A percentile compares a stretch with the other conserved stretches of the same genome.
Conservation (phyloP, 2,888 invertebrate species). For the Conchocele bisecta region DNA sequence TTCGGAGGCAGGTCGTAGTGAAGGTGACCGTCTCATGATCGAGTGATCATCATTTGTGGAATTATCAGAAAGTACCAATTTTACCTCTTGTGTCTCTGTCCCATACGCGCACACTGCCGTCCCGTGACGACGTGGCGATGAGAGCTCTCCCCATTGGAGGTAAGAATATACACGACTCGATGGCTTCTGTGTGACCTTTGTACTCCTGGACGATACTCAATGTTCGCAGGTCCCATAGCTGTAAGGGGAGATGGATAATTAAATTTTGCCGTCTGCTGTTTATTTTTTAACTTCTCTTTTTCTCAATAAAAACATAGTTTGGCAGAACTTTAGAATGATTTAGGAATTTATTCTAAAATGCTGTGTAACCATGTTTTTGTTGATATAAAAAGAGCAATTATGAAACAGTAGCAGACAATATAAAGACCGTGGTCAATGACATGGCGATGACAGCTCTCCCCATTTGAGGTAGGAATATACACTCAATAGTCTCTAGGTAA, state of each 20-base stretch:
- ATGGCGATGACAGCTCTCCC: no score
- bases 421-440: no score
- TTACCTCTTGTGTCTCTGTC: constrained; percentile 80
- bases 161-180: constrained; percentile 76
- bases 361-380: no score
- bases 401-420: no score
- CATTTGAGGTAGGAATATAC: no score
- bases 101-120: constrained; percentile 82
- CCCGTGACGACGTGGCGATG: constrained; percentile 81
- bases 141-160: constrained; percentile 65
- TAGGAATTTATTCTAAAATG: background rate
- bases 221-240: constrained; percentile 79
- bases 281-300: no score
- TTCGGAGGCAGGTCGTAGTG: no score
- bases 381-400: background rate
- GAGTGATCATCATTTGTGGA: background rate
- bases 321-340: background rate
- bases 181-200: constrained; percentile 79
- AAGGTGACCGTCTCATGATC: no score
- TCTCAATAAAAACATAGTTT: no score
- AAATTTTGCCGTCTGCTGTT: no score
- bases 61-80: background rate
- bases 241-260: constrained; percentile 25
- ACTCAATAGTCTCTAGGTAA: no score
- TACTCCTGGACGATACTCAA: constrained; percentile 71